phyloP scores from a whole-genome alignment of 1,140 invertebrate species.

The Drosophila sturtevanti region DNA sequence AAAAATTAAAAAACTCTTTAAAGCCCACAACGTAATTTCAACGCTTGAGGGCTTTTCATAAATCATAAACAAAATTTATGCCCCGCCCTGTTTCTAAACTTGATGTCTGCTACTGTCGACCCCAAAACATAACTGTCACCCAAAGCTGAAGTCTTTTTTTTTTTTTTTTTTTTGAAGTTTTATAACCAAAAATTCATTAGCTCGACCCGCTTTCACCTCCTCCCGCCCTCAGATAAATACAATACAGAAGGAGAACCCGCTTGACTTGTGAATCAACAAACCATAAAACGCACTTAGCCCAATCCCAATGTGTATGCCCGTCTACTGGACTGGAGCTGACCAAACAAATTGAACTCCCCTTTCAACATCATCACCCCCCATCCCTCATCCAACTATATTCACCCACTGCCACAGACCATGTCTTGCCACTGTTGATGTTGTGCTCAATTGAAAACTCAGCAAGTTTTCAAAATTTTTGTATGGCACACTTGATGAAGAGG shows the following conservation, averaged over 20 bases:
- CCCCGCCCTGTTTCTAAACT: slow-evolving; percentile 11
- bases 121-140: slow-evolving; percentile 40
- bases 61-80: slow-evolving; percentile 51
- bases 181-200: slow-evolving; percentile 42
- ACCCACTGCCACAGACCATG: slow-evolving; percentile 3
- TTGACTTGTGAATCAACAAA: slow-evolving; percentile 44
- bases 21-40: slow-evolving; percentile 27
- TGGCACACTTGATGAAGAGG: slow-evolving; percentile 23
- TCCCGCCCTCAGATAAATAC: not conserved
- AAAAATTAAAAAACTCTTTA: not conserved
- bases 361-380: not conserved
- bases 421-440: slow-evolving; percentile 26
- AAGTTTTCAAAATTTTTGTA: slow-evolving; percentile 65
- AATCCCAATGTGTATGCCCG: slow-evolving; percentile 39
- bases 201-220: slow-evolving; percentile 6
- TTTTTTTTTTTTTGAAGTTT: slow-evolving; percentile 16
- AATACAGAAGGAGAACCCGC: slow-evolving; percentile 7
- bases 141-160: slow-evolving; percentile 9
- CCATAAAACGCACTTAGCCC: slow-evolving; percentile 67
- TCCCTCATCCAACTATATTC: not conserved
- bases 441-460: slow-evolving; percentile 72
- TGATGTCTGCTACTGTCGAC: slow-evolving; percentile 5
- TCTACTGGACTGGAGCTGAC: slow-evolving; percentile 42
- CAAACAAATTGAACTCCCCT: slow-evolving; percentile 63
- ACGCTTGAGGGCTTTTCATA: slow-evolving; percentile 36